These are phyloP conservation scores for Crotalus helleri DNA, from an alignment of 2,113 vertebrate genomes.

Conservation along the genomic window DNA sequence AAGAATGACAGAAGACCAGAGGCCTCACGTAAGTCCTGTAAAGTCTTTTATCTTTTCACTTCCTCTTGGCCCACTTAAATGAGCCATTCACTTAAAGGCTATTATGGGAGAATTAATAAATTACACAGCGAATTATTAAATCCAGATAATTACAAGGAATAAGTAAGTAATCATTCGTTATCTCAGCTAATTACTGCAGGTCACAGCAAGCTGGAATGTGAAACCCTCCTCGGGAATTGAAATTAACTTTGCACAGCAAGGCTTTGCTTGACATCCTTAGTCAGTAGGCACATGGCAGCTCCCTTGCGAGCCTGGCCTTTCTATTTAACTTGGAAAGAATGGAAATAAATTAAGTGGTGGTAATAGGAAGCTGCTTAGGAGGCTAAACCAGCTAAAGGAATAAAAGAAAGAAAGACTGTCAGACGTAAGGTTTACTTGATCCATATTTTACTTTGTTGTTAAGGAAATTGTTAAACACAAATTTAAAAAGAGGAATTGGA, in stretches of 20 bases:
- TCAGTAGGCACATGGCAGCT: conserved; percentile 76
- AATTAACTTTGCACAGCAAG: conserved; percentile 89
- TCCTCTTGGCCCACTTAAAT: conserved; percentile 75
- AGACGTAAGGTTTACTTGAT: background rate
- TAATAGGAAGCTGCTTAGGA: conserved; percentile 71
- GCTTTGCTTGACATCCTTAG: conserved; percentile 78
- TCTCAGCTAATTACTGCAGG: conserved; percentile 98
- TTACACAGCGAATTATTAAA: conserved; percentile 99
- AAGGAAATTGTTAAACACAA: conserved; percentile 27
- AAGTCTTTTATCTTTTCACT: conserved; percentile 62
- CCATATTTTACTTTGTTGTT: background rate
- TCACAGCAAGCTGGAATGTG: conserved; percentile 85
- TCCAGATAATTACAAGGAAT: conserved; percentile 97
- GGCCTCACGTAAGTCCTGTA: conserved; percentile 71
- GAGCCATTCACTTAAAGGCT: conserved; percentile 90
- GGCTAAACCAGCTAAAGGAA: conserved; percentile 34
- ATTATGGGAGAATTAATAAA: conserved; percentile 99
- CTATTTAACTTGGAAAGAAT: conserved; percentile 81
- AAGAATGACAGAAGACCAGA: conserved; percentile 34
- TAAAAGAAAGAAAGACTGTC: background rate
- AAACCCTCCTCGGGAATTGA: conserved; percentile 92
- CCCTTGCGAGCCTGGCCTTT: conserved; percentile 73
- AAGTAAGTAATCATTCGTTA: conserved; percentile 99
- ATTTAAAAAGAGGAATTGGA: conserved; percentile 18
- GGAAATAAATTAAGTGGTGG: conserved; percentile 78